Evolutionary conservation across 2,113 vertebrate genomes (phyloP).

Genomic region (Dunckerocampus dactyliophorus): DNA sequence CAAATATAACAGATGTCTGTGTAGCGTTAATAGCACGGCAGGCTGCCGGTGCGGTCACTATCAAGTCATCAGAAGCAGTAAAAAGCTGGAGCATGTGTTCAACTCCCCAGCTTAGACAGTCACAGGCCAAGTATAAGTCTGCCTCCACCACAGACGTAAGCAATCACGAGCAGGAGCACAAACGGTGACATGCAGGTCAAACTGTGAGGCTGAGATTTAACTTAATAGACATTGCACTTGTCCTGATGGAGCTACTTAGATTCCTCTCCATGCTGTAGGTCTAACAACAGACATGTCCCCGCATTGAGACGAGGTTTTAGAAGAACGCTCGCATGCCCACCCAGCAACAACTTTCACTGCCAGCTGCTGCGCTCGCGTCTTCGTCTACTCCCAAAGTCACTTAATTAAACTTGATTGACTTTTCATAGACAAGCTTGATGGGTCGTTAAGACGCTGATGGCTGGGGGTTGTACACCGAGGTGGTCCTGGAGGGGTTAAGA

Average conservation of each 20-base stretch:
- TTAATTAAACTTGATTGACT: constrained; percentile 26
- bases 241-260: constrained; percentile 54
- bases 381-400: constrained; percentile 15
- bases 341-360: constrained; percentile 33
- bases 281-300: constrained; percentile 37
- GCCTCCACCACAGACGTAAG: constrained; percentile 13
- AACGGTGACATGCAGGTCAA: constrained; percentile 15
- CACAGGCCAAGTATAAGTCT: constrained; percentile 6
- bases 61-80: constrained; percentile 22
- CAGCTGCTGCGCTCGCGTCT: constrained; percentile 12
- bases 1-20: constrained; percentile 47
- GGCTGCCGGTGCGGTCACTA: constrained; percentile 27
- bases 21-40: constrained; percentile 30
- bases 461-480: constrained; percentile 1
- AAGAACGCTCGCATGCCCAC: constrained; percentile 35
- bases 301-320: constrained; percentile 20
- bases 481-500: constrained; percentile 23
- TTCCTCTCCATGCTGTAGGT: constrained; percentile 52
- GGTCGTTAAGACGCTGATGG: neutral
- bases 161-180: constrained; percentile 7
- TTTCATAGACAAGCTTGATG: constrained; percentile 14
- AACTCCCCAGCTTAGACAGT: constrained; percentile 3
- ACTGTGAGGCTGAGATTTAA: constrained; percentile 17
- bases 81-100: constrained; percentile 2
- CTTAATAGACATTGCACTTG: constrained; percentile 22